phyloP scores from a whole-genome alignment of 2,888 invertebrate genomes.

The Noctua janthe region DNA sequence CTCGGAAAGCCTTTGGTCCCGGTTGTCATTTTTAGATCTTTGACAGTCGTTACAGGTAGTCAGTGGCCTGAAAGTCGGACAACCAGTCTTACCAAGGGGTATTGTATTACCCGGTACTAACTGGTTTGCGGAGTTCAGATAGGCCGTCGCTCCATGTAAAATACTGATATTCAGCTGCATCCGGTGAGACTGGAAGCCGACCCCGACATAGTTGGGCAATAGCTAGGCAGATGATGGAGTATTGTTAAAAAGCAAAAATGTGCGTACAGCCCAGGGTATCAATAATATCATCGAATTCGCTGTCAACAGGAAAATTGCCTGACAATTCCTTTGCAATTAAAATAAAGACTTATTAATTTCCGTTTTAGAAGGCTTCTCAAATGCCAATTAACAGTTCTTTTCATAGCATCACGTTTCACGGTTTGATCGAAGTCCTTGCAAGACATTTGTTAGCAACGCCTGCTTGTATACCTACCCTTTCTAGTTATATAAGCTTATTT shows the following conservation, averaged over 20 bases:
- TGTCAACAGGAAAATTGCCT: neutral
- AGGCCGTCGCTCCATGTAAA: too few relatives aligned
- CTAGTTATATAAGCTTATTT: neutral
- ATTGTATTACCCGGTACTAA: too few relatives aligned
- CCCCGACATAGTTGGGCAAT: too few relatives aligned
- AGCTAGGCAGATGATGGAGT: too few relatives aligned
- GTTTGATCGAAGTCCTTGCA: neutral
- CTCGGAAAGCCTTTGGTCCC: too few relatives aligned
- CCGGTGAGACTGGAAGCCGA: too few relatives aligned
- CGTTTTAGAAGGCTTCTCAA: constrained; percentile 15
- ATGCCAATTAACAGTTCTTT: neutral
- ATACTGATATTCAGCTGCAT: too few relatives aligned
- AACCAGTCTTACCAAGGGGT: too few relatives aligned
- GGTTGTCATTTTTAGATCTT: too few relatives aligned
- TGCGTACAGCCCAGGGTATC: neutral
- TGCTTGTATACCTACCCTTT: neutral
- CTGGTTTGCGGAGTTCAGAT: too few relatives aligned
- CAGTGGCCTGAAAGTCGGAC: too few relatives aligned
- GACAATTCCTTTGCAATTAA: neutral
- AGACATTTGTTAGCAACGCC: neutral
- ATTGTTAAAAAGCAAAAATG: neutral
- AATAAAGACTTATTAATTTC: neutral
- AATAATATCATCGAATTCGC: neutral
- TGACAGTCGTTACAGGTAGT: neutral
- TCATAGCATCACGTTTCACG: neutral